phyloP scores from a whole-genome alignment of 2,888 invertebrate genomes.

The Athetis lepigone region DNA sequence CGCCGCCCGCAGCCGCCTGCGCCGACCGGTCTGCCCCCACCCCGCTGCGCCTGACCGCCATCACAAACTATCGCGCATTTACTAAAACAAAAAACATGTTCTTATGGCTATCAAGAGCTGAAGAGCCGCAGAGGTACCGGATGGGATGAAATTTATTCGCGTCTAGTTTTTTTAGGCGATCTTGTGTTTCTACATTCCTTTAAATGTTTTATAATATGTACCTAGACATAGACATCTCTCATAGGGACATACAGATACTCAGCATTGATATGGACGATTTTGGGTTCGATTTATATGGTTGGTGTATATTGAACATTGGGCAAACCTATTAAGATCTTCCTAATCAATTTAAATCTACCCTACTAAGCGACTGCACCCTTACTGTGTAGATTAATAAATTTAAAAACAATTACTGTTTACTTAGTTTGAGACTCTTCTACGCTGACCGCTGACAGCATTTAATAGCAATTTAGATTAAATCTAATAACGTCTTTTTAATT shows the following conservation, averaged over 20 bases:
- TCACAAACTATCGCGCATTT: slow-evolving; percentile 89
- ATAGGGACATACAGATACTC: slow-evolving; percentile 31
- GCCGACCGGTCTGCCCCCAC: slow-evolving; percentile 82
- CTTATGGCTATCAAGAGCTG: slow-evolving; percentile 87
- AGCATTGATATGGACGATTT: slow-evolving; percentile 39
- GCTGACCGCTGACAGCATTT: no score
- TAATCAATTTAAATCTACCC: no score
- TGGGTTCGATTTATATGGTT: no score
- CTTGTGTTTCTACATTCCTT: slow-evolving; percentile 85
- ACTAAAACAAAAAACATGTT: slow-evolving; percentile 89
- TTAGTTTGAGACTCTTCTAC: no score
- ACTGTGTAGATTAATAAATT: no score
- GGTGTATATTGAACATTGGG: slow-evolving; percentile 20
- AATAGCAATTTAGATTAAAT: background rate
- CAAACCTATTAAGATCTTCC: slow-evolving; percentile 6
- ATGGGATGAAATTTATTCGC: slow-evolving; percentile 89
- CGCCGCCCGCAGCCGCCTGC: slow-evolving; percentile 72
- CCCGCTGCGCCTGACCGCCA: slow-evolving; percentile 81
- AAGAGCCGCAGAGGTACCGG: slow-evolving; percentile 88
- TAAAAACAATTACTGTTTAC: no score
- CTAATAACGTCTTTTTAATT: background rate
- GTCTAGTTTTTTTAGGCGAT: slow-evolving; percentile 85
- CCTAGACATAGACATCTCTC: slow-evolving; percentile 48
- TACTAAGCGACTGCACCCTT: no score
- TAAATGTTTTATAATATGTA: slow-evolving; percentile 74